Evolutionary conservation across 2,888 invertebrate genomes (phyloP).

Genomic region (Biston stratarius): DNA sequence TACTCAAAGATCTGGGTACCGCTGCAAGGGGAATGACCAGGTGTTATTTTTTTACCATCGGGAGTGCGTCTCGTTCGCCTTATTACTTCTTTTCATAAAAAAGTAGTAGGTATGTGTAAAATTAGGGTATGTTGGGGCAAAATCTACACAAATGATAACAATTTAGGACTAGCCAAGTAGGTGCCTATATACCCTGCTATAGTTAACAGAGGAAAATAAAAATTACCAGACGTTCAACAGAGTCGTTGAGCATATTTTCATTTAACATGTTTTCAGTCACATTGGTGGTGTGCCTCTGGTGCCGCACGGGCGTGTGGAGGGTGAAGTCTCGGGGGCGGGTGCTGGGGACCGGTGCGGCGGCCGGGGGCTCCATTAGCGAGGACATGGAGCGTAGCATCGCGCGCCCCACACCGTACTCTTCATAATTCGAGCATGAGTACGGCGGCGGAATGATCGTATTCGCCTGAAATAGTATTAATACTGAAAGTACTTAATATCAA

Average conservation of each 20-base stretch:
- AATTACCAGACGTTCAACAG: constrained; percentile 29
- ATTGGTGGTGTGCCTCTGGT: constrained; percentile 49
- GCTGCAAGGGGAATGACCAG: too few relatives aligned
- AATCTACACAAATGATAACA: too few relatives aligned
- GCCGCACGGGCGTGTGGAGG: constrained; percentile 39
- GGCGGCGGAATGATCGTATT: constrained; percentile 94
- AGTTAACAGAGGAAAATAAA: too few relatives aligned
- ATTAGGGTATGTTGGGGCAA: too few relatives aligned
- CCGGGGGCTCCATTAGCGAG: constrained; percentile 78
- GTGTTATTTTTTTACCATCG: too few relatives aligned
- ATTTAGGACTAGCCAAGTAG: too few relatives aligned
- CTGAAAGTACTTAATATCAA: background rate
- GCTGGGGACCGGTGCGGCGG: constrained; percentile 40
- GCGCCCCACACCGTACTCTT: constrained; percentile 83
- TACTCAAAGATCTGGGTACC: too few relatives aligned
- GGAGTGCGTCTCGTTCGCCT: too few relatives aligned
- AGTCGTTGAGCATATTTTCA: constrained; percentile 12
- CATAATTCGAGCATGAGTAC: constrained; percentile 92
- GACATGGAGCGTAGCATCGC: constrained; percentile 87
- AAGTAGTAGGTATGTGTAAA: too few relatives aligned
- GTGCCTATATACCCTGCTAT: too few relatives aligned
- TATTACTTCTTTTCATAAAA: too few relatives aligned
- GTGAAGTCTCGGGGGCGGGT: constrained; percentile 54
- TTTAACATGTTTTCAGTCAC: constrained; percentile 73
- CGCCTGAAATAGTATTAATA: constrained; percentile 86